These are phyloP conservation scores for Cheilosia urbana DNA, from an alignment of 2,888 invertebrate genomes.

Conservation along the genomic window DNA sequence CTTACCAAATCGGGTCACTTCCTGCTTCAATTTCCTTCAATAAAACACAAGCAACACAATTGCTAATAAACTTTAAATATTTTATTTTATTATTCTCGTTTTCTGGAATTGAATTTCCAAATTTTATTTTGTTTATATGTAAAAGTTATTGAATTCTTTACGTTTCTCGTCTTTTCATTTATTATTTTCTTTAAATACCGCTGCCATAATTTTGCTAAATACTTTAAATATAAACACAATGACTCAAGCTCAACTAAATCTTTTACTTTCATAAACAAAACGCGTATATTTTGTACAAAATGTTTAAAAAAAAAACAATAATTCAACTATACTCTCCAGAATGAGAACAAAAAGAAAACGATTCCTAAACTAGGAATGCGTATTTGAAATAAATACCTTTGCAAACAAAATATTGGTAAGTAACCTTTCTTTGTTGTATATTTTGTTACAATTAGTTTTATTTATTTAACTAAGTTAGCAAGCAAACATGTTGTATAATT, in stretches of 20 bases:
- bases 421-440: constrained; percentile 6
- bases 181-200: constrained; percentile 15
- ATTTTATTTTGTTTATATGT: constrained; percentile 41
- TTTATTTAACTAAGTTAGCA: constrained; percentile 33
- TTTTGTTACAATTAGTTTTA: constrained; percentile 6
- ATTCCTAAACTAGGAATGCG: no score
- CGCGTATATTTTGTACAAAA: constrained; percentile 36
- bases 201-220: constrained; percentile 58
- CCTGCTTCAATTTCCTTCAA: not conserved
- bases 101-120: constrained; percentile 48
- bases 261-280: constrained; percentile 8
- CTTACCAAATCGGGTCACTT: no score
- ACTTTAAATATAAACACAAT: constrained; percentile 27
- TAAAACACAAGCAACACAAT: constrained; percentile 16
- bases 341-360: not conserved
- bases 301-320: not conserved
- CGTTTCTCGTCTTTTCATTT: constrained; percentile 9
- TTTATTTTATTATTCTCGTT: constrained; percentile 42
- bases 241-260: constrained; percentile 34
- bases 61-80: constrained; percentile 64
- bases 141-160: constrained; percentile 58
- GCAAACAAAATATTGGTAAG: not conserved
- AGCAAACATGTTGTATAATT: constrained; percentile 17
- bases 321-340: constrained; percentile 1
- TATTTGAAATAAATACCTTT: no score